These are phyloP conservation scores for Lasioglossum albipes DNA, from an alignment of 1,140 invertebrate genomes.

Conservation along the genomic window DNA sequence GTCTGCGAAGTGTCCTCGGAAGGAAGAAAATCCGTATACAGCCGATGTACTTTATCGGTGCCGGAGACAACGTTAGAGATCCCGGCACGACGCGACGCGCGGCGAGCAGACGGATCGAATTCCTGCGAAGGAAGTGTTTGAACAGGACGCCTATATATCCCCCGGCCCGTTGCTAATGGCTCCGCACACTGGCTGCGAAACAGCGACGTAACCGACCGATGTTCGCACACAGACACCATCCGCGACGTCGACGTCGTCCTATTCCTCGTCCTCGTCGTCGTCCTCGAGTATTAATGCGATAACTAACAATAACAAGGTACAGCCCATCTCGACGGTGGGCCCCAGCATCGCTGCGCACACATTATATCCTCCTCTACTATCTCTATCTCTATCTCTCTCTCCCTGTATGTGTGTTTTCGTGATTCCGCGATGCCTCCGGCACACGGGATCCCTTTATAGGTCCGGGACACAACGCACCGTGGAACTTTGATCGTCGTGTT, in stretches of 20 bases:
- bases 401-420: constrained; percentile 28
- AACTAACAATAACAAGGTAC: constrained; percentile 65
- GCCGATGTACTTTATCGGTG: constrained; percentile 16
- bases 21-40: constrained; percentile 38
- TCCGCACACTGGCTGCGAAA: constrained; percentile 42
- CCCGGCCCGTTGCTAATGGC: constrained; percentile 54
- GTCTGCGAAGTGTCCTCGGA: neutral
- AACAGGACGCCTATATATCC: constrained; percentile 42
- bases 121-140: constrained; percentile 57
- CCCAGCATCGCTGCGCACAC: neutral
- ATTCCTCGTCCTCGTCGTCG: constrained; percentile 13
- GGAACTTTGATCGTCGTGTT: constrained; percentile 65
- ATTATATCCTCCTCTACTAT: neutral
- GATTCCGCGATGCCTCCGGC: constrained; percentile 49
- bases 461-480: constrained; percentile 40
- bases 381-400: too few relatives aligned
- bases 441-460: constrained; percentile 47
- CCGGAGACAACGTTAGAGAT: constrained; percentile 33
- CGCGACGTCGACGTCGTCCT: neutral
- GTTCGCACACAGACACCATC: constrained; percentile 6
- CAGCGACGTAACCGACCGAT: constrained; percentile 37
- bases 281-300: constrained; percentile 60
- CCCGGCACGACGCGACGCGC: neutral
- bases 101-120: constrained; percentile 51
- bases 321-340: constrained; percentile 31